Conservation (phyloP, 1,140 invertebrate species). For the Bradynema listronoti region DNA sequence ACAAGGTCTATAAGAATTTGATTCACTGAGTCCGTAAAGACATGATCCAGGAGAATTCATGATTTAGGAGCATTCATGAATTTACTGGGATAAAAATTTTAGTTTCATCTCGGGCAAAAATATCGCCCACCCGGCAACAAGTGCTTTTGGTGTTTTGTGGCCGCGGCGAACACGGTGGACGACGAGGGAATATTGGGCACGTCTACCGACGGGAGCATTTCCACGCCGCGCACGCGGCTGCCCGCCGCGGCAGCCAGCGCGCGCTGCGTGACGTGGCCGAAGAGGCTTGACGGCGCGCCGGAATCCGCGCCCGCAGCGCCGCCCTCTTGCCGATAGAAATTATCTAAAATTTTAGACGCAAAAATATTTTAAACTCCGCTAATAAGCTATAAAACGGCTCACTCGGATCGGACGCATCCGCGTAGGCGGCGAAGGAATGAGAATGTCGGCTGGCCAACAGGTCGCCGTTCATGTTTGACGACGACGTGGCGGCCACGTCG, state of each 20-base stretch:
- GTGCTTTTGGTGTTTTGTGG: no score
- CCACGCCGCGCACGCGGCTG: slow-evolving; percentile 25
- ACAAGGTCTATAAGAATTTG: no score
- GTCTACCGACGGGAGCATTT: slow-evolving; percentile 39
- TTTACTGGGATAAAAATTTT: no score
- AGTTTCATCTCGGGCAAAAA: no score
- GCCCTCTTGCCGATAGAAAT: no score
- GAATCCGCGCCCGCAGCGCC: background rate
- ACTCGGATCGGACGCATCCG: background rate
- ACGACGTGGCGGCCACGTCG: background rate
- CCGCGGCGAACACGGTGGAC: no score
- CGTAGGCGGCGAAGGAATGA: slow-evolving; percentile 12
- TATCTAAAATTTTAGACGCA: no score
- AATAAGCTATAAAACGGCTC: background rate
- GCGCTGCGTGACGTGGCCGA: slow-evolving; percentile 39
- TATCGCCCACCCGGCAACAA: no score
- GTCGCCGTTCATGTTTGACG: background rate
- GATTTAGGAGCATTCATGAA: no score
- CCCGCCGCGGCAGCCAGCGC: slow-evolving; percentile 21
- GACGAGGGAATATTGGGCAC: slow-evolving; percentile 32
- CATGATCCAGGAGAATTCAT: no score
- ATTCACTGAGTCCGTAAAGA: no score
- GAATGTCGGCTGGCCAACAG: background rate
- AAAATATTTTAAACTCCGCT: slow-evolving; percentile 7
- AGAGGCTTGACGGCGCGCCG: slow-evolving; percentile 5